Evolutionary conservation across 2,797 vertebrate genomes (phyloP).

Genomic region (Liparis tanakae): DNA sequence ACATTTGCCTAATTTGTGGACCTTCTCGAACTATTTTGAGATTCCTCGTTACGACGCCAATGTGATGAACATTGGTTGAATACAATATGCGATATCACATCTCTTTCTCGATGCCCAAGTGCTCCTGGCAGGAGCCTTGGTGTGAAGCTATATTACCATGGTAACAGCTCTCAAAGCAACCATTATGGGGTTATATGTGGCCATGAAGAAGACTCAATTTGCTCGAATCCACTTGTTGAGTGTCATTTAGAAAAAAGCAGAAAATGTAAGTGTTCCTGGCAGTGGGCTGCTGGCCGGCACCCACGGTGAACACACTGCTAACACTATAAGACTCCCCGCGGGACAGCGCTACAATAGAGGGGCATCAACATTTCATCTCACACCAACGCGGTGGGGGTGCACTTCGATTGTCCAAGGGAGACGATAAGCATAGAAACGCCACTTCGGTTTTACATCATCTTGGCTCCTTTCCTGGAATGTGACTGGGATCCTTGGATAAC

Average conservation of each 20-base stretch:
- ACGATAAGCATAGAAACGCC: constrained; percentile 32
- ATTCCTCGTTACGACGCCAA: neutral
- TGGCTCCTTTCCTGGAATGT: constrained; percentile 50
- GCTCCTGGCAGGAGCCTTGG: constrained; percentile 38
- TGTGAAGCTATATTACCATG: constrained; percentile 52
- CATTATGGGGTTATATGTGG: constrained; percentile 35
- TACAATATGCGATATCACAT: constrained; percentile 31
- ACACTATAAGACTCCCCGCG: constrained; percentile 33
- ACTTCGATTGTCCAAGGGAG: constrained; percentile 31
- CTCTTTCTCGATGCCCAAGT: constrained; percentile 23
- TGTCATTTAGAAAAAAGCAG: neutral
- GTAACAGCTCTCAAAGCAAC: constrained; percentile 53
- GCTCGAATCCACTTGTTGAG: constrained; percentile 38
- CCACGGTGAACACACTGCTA: constrained; percentile 32
- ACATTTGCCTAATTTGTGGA: neutral
- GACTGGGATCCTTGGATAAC: constrained; percentile 38
- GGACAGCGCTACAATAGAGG: constrained; percentile 2
- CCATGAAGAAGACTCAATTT: constrained; percentile 45
- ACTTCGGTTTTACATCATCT: constrained; percentile 36
- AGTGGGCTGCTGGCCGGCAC: constrained; percentile 28
- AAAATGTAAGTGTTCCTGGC: constrained; percentile 33
- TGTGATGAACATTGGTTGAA: constrained; percentile 8
- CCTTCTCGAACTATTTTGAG: neutral
- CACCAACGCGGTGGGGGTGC: neutral
- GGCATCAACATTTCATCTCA: constrained; percentile 41